Evolutionary conservation across 2,797 vertebrate genomes (phyloP).

Genomic region (Gadopsis marmoratus): DNA sequence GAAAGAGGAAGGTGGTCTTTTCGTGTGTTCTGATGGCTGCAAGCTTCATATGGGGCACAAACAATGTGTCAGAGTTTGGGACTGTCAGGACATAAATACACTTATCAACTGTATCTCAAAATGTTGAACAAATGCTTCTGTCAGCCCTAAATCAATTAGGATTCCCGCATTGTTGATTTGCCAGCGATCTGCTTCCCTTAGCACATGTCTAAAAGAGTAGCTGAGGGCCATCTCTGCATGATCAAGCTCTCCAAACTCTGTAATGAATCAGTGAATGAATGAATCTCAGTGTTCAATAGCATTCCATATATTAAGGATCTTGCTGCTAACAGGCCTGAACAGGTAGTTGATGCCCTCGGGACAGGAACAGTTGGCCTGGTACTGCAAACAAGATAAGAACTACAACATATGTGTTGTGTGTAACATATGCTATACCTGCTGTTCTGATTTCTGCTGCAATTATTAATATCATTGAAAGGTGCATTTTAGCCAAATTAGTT

Average conservation of each 20-base stretch:
- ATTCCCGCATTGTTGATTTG: background rate
- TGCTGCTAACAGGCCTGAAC: constrained; percentile 60
- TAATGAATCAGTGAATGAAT: constrained; percentile 1
- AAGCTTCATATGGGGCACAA: background rate
- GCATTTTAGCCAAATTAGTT: background rate
- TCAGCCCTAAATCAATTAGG: background rate
- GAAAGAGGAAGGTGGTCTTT: background rate
- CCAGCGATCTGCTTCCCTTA: background rate
- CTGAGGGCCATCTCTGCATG: constrained; percentile 14
- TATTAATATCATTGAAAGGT: background rate
- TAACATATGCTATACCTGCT: background rate
- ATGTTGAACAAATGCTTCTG: background rate
- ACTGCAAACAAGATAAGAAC: constrained; percentile 28
- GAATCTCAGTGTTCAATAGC: constrained; percentile 37
- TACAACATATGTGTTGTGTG: background rate
- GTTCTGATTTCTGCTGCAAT: background rate
- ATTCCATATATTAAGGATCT: constrained; percentile 58
- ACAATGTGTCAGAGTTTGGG: background rate
- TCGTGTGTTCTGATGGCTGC: background rate
- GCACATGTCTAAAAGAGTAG: constrained; percentile 6
- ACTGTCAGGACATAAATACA: background rate
- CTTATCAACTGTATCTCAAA: background rate
- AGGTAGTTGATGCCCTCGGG: constrained; percentile 57
- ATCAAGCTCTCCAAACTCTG: background rate
- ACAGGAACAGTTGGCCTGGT: constrained; percentile 48